Evolutionary conservation across 2,113 vertebrate species (phyloP), one percentile per base, ranked within the genome.

Genomic region (Fregata magnificens): DNA sequence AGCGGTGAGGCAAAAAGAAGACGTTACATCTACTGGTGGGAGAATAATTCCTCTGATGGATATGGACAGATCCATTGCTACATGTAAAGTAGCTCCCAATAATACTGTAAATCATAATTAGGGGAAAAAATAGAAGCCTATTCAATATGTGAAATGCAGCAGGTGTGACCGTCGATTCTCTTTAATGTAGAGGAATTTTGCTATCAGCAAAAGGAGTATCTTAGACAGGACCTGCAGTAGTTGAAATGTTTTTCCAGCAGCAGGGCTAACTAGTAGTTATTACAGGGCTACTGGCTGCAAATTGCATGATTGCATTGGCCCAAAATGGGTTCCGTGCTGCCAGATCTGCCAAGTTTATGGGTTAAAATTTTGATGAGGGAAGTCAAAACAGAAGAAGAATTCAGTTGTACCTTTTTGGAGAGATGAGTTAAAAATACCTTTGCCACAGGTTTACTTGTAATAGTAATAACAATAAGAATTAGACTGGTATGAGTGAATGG

Each of bases 301-400:
- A 40, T 12, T 20, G 32, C 69, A 5, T 6, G 12, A 22, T 15
- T 40, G 56, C 4, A 0, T 50, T 56, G 52, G 29, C 65, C 58
- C 58, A 25, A 18, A 21, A 24, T 0, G 1, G 22, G 20, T 52
- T 69, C 50, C 0, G 0, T 61, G 42, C 47, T 44, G 34, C 24
- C 40, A n/a, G 32, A 34, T 45, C 53, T 55, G 47, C 28, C 0
- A 1, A 61, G 58, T 65, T 92, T 8, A 10, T 45, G 24, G 20
- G 24, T 71, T 82, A 55, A 44, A 28, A 40, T 40, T 66, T 61
- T 67, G 86, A 36, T 0, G 2, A 29, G 28, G n/a, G n/a, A 66
- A 26, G 13, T 71, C 45, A 61, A 65, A 53, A 32, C 16, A 10
- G 3, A 24, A 10, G 11, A 50, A 62, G 47, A 81, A 59, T 66